Base-by-base conservation (phyloP, 2,797 vertebrate genomes). In the Manis javanica region DNA sequence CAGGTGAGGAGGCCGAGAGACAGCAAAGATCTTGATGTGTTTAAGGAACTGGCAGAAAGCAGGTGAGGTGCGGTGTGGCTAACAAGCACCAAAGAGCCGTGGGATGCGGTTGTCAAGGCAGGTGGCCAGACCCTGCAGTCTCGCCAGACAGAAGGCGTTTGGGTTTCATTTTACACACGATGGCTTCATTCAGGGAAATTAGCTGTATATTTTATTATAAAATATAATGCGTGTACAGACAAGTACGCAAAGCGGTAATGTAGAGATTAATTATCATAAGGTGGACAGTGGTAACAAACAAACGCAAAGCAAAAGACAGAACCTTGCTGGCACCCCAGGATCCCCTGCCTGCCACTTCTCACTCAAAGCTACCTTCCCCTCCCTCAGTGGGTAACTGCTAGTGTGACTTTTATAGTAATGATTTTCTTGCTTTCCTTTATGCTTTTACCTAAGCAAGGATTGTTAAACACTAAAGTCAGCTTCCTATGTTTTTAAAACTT, bases 331-430 rank as follows among this genome's bases (percentile, higher is more conserved):
- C 57, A 34, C 2, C 21, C 26, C 34, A 18, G 29, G 55, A 15
- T 0, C 11, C 21, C 6, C 23, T 2, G 1, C 11, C 37, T 24
- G 23, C 2, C 13, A 11, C 15, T 0, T 37, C 3, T 16, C 37
- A 15, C 83, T 39, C 49, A 51, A 26, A 71, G 18, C 46, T 14
- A 5, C 37, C 53, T 24, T 61, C 66, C 26, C 46, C 71, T 49
- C 24, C 39, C 29, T 5, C 57, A 0, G 1, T 0, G 3, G 31
- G n/a, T 51, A n/a, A 51, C 18, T 8, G 42, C 3, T 31, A 14
- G 55, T 78, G 68, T 89, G 63, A 46, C 34, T 63, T 88, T 15
- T 5, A 16, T 0, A 4, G n/a, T 19, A 78, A 55, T 29, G 3
- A 23, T 49, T 71, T 15, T 66, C 26, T 83, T 82, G 29, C 6